Evolutionary conservation across 2,113 vertebrate species (phyloP).

Genomic region (Eretmochelys imbricata): DNA sequence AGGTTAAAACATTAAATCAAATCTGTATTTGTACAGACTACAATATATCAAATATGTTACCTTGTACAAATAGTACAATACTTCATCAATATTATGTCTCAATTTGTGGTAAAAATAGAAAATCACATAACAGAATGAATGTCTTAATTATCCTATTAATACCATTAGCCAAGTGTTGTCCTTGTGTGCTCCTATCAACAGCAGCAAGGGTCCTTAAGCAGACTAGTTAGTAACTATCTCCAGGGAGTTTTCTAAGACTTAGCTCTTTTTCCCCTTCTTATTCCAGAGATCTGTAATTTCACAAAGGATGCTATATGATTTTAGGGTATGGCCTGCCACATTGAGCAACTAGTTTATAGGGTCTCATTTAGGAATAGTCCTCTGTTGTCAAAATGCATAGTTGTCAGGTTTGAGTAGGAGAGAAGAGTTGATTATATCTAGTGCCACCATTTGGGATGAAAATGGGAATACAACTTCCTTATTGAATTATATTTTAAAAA

Average conservation of each 20-base stretch:
- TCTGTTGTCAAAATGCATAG: not conserved
- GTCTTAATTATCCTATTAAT: not conserved
- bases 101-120: not conserved
- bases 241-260: not conserved
- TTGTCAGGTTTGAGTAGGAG: constrained; percentile 5
- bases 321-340: not conserved
- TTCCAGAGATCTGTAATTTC: not conserved
- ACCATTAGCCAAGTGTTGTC: not conserved
- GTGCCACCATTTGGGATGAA: not conserved
- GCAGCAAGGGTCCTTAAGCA: not conserved
- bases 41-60: not conserved
- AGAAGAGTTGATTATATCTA: not conserved
- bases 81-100: not conserved
- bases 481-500: not conserved
- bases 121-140: not conserved
- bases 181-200: not conserved
- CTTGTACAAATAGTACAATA: not conserved
- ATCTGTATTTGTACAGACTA: not conserved
- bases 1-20: not conserved
- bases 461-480: not conserved
- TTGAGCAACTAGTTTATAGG: not conserved
- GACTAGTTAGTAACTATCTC: not conserved
- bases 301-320: not conserved
- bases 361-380: not conserved
- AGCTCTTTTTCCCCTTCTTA: constrained; percentile 1